Conservation (phyloP, 2,888 invertebrate species). For the Cosmopolites sordidus region DNA sequence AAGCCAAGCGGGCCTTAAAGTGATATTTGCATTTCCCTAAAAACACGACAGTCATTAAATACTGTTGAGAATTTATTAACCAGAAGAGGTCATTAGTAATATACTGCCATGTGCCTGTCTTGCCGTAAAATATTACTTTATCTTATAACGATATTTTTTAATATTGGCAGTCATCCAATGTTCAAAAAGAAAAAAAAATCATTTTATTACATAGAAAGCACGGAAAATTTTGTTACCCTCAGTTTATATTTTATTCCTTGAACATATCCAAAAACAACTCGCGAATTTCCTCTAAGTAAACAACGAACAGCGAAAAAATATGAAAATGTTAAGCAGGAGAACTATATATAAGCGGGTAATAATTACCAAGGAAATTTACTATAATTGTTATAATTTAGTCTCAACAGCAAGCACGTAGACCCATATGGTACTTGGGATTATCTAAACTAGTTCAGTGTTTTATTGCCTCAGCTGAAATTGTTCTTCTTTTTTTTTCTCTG, state of each 20-base stretch:
- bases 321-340: neutral
- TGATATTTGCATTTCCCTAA: too few species aligned
- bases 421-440: slow-evolving; percentile 26
- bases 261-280: too few species aligned
- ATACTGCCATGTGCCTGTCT: too few species aligned
- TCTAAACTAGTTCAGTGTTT: slow-evolving; percentile 18
- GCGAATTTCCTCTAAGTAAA: too few species aligned
- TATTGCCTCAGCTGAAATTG: slow-evolving; percentile 14
- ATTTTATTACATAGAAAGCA: neutral
- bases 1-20: too few species aligned
- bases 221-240: neutral
- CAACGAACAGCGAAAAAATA: too few species aligned
- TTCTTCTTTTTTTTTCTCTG: slow-evolving; percentile 12
- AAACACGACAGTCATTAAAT: too few species aligned
- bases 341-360: slow-evolving; percentile 10
- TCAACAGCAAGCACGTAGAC: slow-evolving; percentile 18
- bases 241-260: neutral
- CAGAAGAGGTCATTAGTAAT: too few species aligned
- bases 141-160: neutral
- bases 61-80: too few species aligned
- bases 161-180: neutral
- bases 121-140: neutral
- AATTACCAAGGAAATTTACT: slow-evolving; percentile 20
- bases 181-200: neutral
- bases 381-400: slow-evolving; percentile 24